These are phyloP conservation scores for Euplagia quadripunctaria DNA, from an alignment of 2,888 invertebrate species.

Conservation along the genomic window DNA sequence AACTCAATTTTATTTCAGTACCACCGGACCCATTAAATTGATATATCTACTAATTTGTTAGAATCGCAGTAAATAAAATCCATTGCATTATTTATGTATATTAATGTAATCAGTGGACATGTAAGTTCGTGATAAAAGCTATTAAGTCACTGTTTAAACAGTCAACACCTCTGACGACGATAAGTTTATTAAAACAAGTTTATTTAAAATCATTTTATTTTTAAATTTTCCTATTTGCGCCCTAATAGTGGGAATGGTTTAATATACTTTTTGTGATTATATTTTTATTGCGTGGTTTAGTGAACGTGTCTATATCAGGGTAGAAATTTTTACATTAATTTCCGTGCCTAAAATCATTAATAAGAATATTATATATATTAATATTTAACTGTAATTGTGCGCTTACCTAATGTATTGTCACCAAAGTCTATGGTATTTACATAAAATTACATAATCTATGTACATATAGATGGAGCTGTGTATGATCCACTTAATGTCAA, in stretches of 20 bases:
- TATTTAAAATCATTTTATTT: background rate
- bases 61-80: background rate
- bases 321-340: too few relatives aligned
- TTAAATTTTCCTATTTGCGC: background rate
- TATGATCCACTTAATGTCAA: constrained; percentile 48
- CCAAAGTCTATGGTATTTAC: background rate
- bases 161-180: constrained; percentile 33
- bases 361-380: too few relatives aligned
- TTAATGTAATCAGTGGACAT: background rate
- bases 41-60: too few relatives aligned
- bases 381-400: background rate
- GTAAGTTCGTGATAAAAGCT: constrained; percentile 32
- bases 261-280: too few relatives aligned
- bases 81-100: too few relatives aligned
- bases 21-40: too few relatives aligned
- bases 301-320: too few relatives aligned
- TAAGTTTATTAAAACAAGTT: background rate
- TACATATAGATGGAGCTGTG: constrained; percentile 18
- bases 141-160: constrained; percentile 32
- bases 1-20: too few relatives aligned
- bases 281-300: too few relatives aligned
- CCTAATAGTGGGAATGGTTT: background rate
- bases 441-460: constrained; percentile 7
- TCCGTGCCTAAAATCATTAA: too few relatives aligned
- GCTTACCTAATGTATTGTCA: background rate